A percentile compares a stretch with the other conserved stretches of the same genome.
phyloP scores from a whole-genome alignment of 1,140 invertebrate genomes.

The Cydia splendana region DNA sequence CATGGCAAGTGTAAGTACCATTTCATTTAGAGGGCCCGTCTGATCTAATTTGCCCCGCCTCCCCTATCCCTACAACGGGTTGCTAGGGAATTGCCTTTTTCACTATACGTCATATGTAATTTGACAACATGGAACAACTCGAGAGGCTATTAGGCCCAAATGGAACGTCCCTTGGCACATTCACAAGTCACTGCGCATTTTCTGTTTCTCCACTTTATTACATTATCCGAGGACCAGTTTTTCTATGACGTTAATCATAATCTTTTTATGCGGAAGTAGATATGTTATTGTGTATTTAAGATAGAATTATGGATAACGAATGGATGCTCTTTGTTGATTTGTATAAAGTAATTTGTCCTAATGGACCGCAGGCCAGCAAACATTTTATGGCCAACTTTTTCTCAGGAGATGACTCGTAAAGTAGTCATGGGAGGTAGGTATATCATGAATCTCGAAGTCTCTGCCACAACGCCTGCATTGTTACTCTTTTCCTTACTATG shows the following conservation, averaged over 20 bases:
- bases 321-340: background rate
- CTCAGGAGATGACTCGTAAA: too few species aligned
- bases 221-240: background rate
- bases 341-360: too few species aligned
- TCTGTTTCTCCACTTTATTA: background rate
- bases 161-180: background rate
- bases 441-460: too few species aligned
- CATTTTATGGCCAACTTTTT: too few species aligned
- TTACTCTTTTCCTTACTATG: too few species aligned
- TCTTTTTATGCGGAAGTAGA: background rate
- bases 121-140: constrained; percentile 26
- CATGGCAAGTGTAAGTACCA: constrained; percentile 21
- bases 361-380: too few species aligned
- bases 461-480: too few species aligned
- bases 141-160: constrained; percentile 3
- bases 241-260: background rate
- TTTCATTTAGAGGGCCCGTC: constrained; percentile 20
- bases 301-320: background rate
- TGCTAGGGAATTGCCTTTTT: constrained; percentile 31
- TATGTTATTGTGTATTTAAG: background rate
- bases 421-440: too few species aligned
- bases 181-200: constrained; percentile 1
- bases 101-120: constrained; percentile 31
- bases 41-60: constrained; percentile 30
- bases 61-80: constrained; percentile 27